Evolutionary conservation across 2,797 vertebrate species (phyloP).

Genomic region (Enteromius fasciolatus): DNA sequence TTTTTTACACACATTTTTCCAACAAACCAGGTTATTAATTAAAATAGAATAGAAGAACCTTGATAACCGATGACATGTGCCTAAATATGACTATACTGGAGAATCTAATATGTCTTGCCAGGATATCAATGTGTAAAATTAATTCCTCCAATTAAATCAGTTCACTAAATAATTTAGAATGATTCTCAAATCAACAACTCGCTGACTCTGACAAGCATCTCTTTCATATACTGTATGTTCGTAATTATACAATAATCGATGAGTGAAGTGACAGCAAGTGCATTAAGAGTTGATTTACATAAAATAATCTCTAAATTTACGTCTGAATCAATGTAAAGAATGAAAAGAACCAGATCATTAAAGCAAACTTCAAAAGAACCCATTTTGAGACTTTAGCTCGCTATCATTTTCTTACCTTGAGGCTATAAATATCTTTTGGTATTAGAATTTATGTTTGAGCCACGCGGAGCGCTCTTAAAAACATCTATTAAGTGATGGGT

Average conservation of each 20-base stretch:
- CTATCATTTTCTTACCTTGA: conserved; percentile 17
- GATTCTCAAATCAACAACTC: not conserved
- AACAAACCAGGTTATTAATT: not conserved
- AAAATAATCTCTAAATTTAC: not conserved
- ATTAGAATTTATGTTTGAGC: conserved; percentile 38
- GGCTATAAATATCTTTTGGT: conserved; percentile 24
- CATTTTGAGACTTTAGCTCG: not conserved
- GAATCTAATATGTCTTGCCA: not conserved
- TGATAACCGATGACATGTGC: not conserved
- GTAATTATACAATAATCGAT: not conserved
- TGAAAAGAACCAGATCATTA: not conserved
- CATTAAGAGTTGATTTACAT: conserved; percentile 12
- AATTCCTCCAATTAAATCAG: not conserved
- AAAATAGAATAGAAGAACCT: not conserved
- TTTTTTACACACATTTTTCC: not conserved
- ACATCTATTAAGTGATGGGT: conserved; percentile 42
- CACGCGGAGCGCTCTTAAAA: conserved; percentile 32
- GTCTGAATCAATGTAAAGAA: not conserved
- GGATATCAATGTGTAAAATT: not conserved
- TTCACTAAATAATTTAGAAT: not conserved
- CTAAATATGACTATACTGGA: not conserved
- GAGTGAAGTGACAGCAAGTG: not conserved
- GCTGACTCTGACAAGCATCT: not conserved
- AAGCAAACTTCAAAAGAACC: not conserved
- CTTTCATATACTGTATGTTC: not conserved